Evolutionary conservation across 2,888 invertebrate species (phyloP).

Genomic region (Thereva unica): DNA sequence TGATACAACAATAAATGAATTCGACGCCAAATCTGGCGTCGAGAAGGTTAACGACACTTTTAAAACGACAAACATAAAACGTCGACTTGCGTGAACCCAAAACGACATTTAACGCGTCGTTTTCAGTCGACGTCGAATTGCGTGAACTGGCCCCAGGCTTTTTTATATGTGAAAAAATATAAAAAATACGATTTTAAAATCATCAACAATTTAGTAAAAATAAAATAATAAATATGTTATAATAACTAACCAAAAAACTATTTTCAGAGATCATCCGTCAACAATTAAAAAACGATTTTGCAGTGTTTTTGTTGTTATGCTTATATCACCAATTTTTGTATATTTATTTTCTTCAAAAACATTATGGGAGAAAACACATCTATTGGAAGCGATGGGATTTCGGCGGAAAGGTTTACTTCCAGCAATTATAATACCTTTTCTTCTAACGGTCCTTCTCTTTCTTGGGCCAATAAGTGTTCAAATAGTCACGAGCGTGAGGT

Average conservation of each 20-base stretch:
- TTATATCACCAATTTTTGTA: slow-evolving; percentile 77
- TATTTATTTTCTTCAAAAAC: slow-evolving; percentile 71
- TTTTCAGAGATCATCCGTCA: slow-evolving; percentile 80
- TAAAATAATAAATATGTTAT: slow-evolving; percentile 7
- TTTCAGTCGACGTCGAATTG: no score
- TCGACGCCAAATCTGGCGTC: no score
- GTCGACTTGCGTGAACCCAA: no score
- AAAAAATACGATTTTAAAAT: not conserved
- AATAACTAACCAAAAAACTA: not conserved
- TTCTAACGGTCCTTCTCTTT: slow-evolving; percentile 79
- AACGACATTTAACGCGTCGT: no score
- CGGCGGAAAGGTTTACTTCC: slow-evolving; percentile 72
- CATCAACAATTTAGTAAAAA: not conserved
- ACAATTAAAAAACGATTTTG: slow-evolving; percentile 86
- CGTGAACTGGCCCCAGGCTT: no score
- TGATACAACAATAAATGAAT: no score
- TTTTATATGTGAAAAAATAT: no score
- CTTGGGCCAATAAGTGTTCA: slow-evolving; percentile 82
- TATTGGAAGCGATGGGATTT: slow-evolving; percentile 76
- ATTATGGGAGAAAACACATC: slow-evolving; percentile 64
- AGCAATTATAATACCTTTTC: slow-evolving; percentile 73
- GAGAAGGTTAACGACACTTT: no score
- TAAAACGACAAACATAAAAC: no score
- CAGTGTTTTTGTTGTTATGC: slow-evolving; percentile 80
- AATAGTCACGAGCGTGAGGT: slow-evolving; percentile 67